Base-by-base conservation (phyloP, 1,140 invertebrate species). In the Sitophilus oryzae region DNA sequence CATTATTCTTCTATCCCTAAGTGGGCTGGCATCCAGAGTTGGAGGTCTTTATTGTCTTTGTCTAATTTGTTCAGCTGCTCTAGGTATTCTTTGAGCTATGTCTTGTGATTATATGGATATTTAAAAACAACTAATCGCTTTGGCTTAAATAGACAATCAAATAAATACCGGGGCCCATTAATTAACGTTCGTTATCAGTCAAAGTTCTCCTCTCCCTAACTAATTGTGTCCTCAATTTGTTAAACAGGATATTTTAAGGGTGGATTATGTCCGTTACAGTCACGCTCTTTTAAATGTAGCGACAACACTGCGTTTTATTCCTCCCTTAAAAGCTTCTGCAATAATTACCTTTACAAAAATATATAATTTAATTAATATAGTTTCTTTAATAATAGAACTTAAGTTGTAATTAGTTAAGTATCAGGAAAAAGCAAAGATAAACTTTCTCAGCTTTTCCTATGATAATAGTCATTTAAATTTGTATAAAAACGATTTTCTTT, bases 141-240 rank as follows among this genome's bases (percentile, higher is more conserved):
- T 22, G 21, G 44, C 44, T 55, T 48, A 48, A 55, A 55, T 47
- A 40, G 52, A 55, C 52, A 55, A 55, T 55, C 43, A 55, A 55
- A 55, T 48, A 55, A 55, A 55, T 55, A 55, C 52, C 18, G 43
- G 23, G 44, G 52, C 47, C 42, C 52, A 55, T 55, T 55, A 55
- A 55, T 55, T 55, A 55, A 34, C 41, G 44, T 55, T 52, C 50
- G 52, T 55, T 40, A 48, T 48, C 45, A 55, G 52, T 46, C 52
- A 46, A 48, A 44, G 36, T 44, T 30, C 25, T 11, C 25, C 44
- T 41, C 52, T 53, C 20, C 41, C 34, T 34, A 55, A 48, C 52
- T 55, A 55, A 55, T 55, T 55, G 52, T 48, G 37, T 55, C 52
- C 47, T 55, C 47, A 55, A 55, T 55, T 55, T 55, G 52, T 44